Evolutionary conservation across 1,140 invertebrate genomes (phyloP), one percentile per base, ranked within the genome.

Genomic region (Drosophila asahinai): DNA sequence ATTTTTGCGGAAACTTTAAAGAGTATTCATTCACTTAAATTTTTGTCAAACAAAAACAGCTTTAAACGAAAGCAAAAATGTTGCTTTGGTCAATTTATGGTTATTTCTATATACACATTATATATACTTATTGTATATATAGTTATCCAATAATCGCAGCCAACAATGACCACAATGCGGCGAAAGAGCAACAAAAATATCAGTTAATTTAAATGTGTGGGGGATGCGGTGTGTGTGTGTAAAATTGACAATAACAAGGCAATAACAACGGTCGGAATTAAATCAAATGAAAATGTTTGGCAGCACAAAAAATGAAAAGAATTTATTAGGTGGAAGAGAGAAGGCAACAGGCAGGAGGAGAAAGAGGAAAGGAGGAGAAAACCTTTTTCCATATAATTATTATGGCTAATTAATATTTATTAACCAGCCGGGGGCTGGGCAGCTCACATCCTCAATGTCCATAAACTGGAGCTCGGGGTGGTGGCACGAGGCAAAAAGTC

Each of bases 341-440:
- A 1, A 33, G 33, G 2, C 33, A 9, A 8, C 30, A 7, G 30
- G 2, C 30, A 22, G 19, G 19, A 2, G 33, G 8, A 33, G 58
- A 62, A 42, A 19, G 57, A 0, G 5, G 15, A 11, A 12, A 7
- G 9, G 19, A 4, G 30, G 30, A 17, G 36, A 67, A 60, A 62
- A 68, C 52, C 64, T 83, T 86, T 75, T 75, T 71, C 70, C 75
- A 66, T 80, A 86, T 72, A 76, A 86, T 86, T 80, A 86, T 86
- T 68, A 87, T 80, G 58, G 72, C 83, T 87, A 83, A 86, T 86
- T 86, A 86, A 86, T 86, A 86, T 87, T 86, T 80, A 86, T 86
- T 83, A 77, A 74, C 66, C 55, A 58, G 47, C 22, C 52, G 27
- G 6, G 27, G 6, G 27, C 3, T 30, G 27, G 27, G n/a, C 14